Base-by-base conservation (phyloP, 2,797 vertebrate genomes). In the Ceryle rudis region DNA sequence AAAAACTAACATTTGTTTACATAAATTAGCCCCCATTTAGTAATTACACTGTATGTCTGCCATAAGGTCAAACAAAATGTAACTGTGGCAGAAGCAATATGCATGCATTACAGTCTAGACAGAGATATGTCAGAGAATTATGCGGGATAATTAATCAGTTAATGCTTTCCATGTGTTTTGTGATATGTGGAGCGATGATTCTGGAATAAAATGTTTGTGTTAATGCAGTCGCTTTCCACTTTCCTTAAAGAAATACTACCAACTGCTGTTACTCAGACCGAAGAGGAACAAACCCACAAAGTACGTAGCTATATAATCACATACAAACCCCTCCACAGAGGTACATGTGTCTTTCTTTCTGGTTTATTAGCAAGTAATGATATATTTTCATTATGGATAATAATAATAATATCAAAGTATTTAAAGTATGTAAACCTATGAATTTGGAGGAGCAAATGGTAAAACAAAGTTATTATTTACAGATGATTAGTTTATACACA, bases 21-120 rank as follows among this genome's bases (percentile, higher is more conserved):
- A 97, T 83, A 96, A 98, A 98, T 98, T 96, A 97, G 72, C 47
- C 87, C 26, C 66, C 79, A 95, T 96, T 97, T 96, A 96, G 86
- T 95, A 96, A 96, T 97, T 97, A 96, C 69, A 96, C 14, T 96
- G 71, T 85, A 92, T 73, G 78, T 62, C 77, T 94, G 86, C 82
- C 81, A 81, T 85, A 96, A 98, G 97, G 97, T 97, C 95, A 97
- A 95, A 69, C 49, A 82, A 92, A 97, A 91, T 49, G 67, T 28
- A 96, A 95, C 79, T 81, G 28, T 22, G 11, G 79, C 49, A 95
- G 93, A 89, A 97, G 93, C 10, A 66, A 90, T 31, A 72, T 81
- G 58, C 66, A 73, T 52, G 58, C 41, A 64, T 71, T 73, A 58
- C 49, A 85, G 92, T 81, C 89, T 86, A 96, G 93, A 84, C 55